Conservation (phyloP, 2,113 vertebrate species). For the Sciurus niger region DNA sequence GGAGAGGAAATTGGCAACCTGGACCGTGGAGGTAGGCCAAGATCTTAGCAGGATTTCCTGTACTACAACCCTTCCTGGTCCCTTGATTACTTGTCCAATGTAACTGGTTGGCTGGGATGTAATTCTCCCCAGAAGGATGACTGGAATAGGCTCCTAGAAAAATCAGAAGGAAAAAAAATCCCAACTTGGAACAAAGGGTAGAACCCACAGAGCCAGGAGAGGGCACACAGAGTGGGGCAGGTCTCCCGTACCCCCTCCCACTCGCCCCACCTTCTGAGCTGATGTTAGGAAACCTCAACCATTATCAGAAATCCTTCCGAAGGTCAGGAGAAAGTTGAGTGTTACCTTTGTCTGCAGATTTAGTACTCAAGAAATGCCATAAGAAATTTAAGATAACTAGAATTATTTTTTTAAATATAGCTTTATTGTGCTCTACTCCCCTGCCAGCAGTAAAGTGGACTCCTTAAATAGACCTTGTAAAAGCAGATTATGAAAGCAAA, state of each 20-base stretch:
- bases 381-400: slow-evolving; percentile 69
- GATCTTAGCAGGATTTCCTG: background rate
- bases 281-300: slow-evolving; percentile 6
- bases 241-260: background rate
- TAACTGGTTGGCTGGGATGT: background rate
- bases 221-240: background rate
- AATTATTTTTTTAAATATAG: slow-evolving; percentile 78
- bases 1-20: background rate
- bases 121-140: background rate
- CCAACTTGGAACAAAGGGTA: background rate
- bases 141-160: background rate
- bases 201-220: background rate
- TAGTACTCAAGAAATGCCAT: slow-evolving; percentile 48
- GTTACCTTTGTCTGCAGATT: background rate
- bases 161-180: background rate
- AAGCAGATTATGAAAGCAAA: slow-evolving; percentile 74
- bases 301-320: slow-evolving; percentile 24
- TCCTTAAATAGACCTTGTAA: slow-evolving; percentile 75
- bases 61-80: background rate
- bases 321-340: slow-evolving; percentile 11
- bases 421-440: slow-evolving; percentile 62
- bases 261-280: background rate
- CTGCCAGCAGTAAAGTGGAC: slow-evolving; percentile 57
- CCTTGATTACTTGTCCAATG: background rate
- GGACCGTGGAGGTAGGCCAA: background rate